Percentiles rank a stretch among this genome's conserved stretches.
phyloP scores from a whole-genome alignment of 1,140 invertebrate species.

The Augochlora pura region DNA sequence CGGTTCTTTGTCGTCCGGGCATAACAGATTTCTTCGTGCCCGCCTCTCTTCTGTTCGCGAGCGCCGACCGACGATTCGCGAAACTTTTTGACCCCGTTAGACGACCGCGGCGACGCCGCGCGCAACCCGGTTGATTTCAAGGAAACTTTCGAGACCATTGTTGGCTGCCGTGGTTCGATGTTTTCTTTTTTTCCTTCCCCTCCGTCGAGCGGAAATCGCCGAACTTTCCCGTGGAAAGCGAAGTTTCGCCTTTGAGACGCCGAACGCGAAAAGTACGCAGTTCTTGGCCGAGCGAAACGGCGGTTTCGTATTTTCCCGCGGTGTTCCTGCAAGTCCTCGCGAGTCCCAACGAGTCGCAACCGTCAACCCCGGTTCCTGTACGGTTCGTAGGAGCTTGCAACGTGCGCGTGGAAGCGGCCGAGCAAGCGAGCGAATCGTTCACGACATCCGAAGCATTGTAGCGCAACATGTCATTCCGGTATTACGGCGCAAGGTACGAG shows the following conservation, averaged over 20 bases:
- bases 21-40: conserved; percentile 39
- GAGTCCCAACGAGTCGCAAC: too few relatives aligned
- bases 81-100: conserved; percentile 45
- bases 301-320: conserved; percentile 41
- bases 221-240: neutral
- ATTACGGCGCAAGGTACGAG: conserved; percentile 74
- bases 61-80: conserved; percentile 12
- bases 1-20: conserved; percentile 37
- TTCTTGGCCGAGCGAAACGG: neutral
- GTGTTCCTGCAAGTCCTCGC: neutral
- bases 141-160: conserved; percentile 23
- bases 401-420: conserved; percentile 49
- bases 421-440: conserved; percentile 65
- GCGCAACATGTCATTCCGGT: conserved; percentile 79
- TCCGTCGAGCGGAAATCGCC: too few relatives aligned
- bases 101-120: too few relatives aligned
- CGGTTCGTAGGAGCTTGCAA: conserved; percentile 39
- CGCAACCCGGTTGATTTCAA: too few relatives aligned
- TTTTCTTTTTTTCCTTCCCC: neutral
- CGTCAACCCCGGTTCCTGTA: neutral
- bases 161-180: neutral
- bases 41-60: conserved; percentile 40
- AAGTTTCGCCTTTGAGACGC: neutral
- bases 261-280: too few relatives aligned
- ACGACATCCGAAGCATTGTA: conserved; percentile 79